Evolutionary conservation across 2,888 invertebrate genomes (phyloP).

Genomic region (Andrena dorsata): DNA sequence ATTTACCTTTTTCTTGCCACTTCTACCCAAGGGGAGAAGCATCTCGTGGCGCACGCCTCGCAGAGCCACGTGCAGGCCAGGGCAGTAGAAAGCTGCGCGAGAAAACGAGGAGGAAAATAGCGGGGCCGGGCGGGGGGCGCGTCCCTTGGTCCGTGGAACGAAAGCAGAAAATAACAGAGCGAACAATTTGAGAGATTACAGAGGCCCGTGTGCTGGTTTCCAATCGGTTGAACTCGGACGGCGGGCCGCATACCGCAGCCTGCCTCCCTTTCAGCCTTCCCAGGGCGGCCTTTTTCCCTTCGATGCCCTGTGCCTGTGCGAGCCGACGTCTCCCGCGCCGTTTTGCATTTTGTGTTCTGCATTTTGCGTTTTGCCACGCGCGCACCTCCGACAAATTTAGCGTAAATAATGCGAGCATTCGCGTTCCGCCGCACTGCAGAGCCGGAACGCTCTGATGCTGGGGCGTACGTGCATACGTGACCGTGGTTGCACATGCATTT

Average conservation of each 20-base stretch:
- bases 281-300: slow-evolving; percentile 15
- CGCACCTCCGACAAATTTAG: slow-evolving; percentile 78
- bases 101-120: slow-evolving; percentile 50
- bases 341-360: slow-evolving; percentile 77
- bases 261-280: slow-evolving; percentile 29
- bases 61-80: slow-evolving; percentile 19
- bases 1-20: slow-evolving; percentile 29
- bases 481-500: not conserved
- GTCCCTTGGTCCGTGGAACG: slow-evolving; percentile 36
- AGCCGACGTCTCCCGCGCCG: slow-evolving; percentile 11
- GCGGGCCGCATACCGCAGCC: slow-evolving; percentile 35
- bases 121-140: slow-evolving; percentile 2
- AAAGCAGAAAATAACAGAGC: slow-evolving; percentile 14
- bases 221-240: slow-evolving; percentile 21
- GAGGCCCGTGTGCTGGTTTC: slow-evolving; percentile 59
- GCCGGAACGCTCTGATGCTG: not conserved
- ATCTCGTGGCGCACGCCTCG: slow-evolving; percentile 22
- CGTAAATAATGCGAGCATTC: slow-evolving; percentile 81
- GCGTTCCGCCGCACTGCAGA: slow-evolving; percentile 61
- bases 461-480: slow-evolving; percentile 5
- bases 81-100: slow-evolving; percentile 31
- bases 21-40: slow-evolving; percentile 13
- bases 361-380: slow-evolving; percentile 77
- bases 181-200: slow-evolving; percentile 77
- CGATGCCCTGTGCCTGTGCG: not conserved